Evolutionary conservation across 2,113 vertebrate species (phyloP).

Genomic region (Girardinichthys multiradiatus): DNA sequence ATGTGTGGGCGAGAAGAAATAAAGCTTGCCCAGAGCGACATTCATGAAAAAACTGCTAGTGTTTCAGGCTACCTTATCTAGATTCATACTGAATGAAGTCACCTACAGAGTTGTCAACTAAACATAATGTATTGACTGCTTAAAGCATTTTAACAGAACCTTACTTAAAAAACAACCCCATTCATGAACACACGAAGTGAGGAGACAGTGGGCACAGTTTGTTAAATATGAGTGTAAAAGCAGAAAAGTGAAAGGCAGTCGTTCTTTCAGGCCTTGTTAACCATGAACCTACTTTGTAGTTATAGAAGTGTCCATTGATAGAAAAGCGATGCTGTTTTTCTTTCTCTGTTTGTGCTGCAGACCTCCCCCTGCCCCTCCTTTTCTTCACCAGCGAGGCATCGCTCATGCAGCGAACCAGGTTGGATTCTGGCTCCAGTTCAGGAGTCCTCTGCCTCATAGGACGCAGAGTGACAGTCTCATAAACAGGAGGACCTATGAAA

Average conservation of each 20-base stretch:
- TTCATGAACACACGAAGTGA: not conserved
- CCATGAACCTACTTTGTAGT: slow-evolving; percentile 83
- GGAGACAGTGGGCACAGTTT: not conserved
- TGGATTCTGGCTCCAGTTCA: slow-evolving; percentile 72
- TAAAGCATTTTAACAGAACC: not conserved
- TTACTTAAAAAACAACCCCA: not conserved
- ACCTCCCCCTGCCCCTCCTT: slow-evolving; percentile 74
- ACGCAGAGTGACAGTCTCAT: slow-evolving; percentile 78
- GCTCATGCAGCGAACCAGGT: slow-evolving; percentile 84
- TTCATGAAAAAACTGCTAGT: not conserved
- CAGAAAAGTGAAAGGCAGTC: not conserved
- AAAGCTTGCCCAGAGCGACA: not conserved
- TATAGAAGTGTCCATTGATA: slow-evolving; percentile 95
- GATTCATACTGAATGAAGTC: not conserved
- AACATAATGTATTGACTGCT: not conserved
- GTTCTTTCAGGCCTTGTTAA: too few relatives aligned
- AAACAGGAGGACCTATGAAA: slow-evolving; percentile 70
- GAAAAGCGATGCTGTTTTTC: slow-evolving; percentile 86
- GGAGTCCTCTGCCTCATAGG: slow-evolving; percentile 53
- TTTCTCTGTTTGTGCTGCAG: slow-evolving; percentile 65
- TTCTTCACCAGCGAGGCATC: slow-evolving; percentile 79
- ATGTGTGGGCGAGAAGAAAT: not conserved
- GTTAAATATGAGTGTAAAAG: too few relatives aligned
- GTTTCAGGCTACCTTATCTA: not conserved
- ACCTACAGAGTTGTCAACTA: not conserved